A percentile compares a stretch with the other conserved stretches of the same genome.
phyloP scores from a whole-genome alignment of 2,797 vertebrate genomes.

The Intellagama lesueurii region DNA sequence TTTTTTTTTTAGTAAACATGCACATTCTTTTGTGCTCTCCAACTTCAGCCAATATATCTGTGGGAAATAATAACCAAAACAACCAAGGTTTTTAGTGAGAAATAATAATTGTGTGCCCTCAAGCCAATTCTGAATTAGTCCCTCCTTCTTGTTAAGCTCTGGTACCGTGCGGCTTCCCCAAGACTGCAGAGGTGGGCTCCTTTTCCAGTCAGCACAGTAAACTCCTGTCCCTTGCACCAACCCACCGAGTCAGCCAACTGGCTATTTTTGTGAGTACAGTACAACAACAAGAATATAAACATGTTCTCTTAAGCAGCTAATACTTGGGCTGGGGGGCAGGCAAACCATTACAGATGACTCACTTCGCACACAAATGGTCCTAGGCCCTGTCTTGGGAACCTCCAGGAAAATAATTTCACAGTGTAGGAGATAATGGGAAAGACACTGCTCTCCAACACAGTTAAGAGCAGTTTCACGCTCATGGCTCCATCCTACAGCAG shows the following conservation, averaged over 20 bases:
- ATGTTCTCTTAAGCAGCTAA: neutral
- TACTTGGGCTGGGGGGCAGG: neutral
- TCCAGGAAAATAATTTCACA: neutral
- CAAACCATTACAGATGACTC: too few species aligned
- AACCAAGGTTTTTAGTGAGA: too few species aligned
- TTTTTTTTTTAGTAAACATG: neutral
- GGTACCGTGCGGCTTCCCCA: too few species aligned
- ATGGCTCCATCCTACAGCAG: too few species aligned
- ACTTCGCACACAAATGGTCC: neutral
- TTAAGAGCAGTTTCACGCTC: too few species aligned
- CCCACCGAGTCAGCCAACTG: neutral
- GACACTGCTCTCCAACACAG: neutral
- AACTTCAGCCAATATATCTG: neutral
- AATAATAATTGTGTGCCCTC: neutral
- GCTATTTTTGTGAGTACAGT: neutral
- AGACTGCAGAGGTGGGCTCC: too few species aligned
- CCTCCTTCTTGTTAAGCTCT: neutral
- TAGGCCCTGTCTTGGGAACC: neutral
- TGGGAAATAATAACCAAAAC: too few species aligned
- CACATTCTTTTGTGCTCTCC: neutral
- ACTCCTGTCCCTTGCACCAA: neutral
- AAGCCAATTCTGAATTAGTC: neutral
- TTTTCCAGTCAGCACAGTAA: too few species aligned
- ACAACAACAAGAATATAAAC: neutral
- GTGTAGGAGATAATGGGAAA: neutral